Conservation (phyloP, 2,888 invertebrate genomes). For the Punctoribates punctum region DNA sequence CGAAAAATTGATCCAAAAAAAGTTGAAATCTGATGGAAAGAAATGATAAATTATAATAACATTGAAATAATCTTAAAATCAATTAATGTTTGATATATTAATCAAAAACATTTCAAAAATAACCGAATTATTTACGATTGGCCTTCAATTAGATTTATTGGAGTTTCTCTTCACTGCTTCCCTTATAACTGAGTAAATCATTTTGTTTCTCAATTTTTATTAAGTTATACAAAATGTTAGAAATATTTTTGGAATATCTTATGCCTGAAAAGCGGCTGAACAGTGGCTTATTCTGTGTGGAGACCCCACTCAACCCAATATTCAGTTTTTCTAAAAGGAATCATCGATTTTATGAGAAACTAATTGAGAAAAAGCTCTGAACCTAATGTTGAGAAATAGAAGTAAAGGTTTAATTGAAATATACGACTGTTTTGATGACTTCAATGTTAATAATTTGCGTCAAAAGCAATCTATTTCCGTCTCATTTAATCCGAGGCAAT, state of each 20-base stretch:
- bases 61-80: slow-evolving; percentile 1
- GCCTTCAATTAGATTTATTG: slow-evolving; percentile 26
- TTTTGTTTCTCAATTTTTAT: background rate
- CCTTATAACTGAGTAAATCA: slow-evolving; percentile 6
- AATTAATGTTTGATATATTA: slow-evolving; percentile 20
- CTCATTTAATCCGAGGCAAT: background rate
- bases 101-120: slow-evolving; percentile 21
- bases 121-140: background rate
- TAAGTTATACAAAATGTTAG: background rate
- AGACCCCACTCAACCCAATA: background rate
- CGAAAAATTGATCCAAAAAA: background rate
- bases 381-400: background rate
- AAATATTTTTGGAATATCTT: background rate
- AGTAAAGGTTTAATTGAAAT: background rate
- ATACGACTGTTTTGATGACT: background rate
- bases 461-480: slow-evolving; percentile 22
- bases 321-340: too few relatives aligned
- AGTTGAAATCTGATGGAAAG: background rate
- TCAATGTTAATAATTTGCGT: slow-evolving; percentile 34
- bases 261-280: too few relatives aligned
- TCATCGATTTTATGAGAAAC: too few relatives aligned
- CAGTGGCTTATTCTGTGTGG: too few relatives aligned
- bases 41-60: slow-evolving; percentile 8
- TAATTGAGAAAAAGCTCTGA: background rate
- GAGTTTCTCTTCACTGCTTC: background rate